Percentiles rank a stretch among this genome's conserved stretches.
phyloP scores from a whole-genome alignment of 2,888 invertebrate species.

The Phengaris alcon region DNA sequence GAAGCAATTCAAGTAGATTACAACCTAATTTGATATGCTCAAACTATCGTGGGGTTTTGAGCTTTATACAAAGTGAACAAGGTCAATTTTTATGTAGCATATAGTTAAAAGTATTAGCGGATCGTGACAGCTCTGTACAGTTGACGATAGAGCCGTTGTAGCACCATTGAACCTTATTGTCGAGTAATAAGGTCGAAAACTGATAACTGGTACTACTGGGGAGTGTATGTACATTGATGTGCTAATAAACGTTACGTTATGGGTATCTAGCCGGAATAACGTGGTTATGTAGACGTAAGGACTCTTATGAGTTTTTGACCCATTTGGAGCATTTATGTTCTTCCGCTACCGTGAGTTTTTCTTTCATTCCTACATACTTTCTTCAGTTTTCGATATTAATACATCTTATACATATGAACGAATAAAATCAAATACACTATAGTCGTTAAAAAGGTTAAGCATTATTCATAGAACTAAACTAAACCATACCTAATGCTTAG shows the following conservation, averaged over 20 bases:
- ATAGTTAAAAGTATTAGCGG: constrained; percentile 20
- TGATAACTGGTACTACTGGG: too few species aligned
- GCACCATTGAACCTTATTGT: too few species aligned
- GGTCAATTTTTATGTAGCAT: not conserved
- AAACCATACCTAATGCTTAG: too few species aligned
- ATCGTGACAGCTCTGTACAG: constrained; percentile 2
- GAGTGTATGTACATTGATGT: not conserved
- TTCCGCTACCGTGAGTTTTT: not conserved
- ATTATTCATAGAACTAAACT: too few species aligned
- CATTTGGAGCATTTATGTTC: not conserved
- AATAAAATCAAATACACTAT: too few species aligned
- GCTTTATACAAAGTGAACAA: not conserved
- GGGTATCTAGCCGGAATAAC: not conserved
- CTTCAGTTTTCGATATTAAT: too few species aligned
- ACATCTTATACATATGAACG: too few species aligned
- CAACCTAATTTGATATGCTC: constrained; percentile 8
- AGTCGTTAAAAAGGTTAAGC: too few species aligned
- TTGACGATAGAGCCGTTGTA: too few species aligned
- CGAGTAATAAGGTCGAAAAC: too few species aligned
- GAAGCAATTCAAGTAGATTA: constrained; percentile 21
- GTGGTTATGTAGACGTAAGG: not conserved
- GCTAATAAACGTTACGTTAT: not conserved
- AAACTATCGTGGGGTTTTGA: not conserved
- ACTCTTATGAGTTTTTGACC: constrained; percentile 5
- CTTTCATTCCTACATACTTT: too few species aligned